Percentiles rank a stretch among this genome's conserved stretches.
phyloP scores from a whole-genome alignment of 2,113 vertebrate genomes.

The Dicrurus megarhynchus region DNA sequence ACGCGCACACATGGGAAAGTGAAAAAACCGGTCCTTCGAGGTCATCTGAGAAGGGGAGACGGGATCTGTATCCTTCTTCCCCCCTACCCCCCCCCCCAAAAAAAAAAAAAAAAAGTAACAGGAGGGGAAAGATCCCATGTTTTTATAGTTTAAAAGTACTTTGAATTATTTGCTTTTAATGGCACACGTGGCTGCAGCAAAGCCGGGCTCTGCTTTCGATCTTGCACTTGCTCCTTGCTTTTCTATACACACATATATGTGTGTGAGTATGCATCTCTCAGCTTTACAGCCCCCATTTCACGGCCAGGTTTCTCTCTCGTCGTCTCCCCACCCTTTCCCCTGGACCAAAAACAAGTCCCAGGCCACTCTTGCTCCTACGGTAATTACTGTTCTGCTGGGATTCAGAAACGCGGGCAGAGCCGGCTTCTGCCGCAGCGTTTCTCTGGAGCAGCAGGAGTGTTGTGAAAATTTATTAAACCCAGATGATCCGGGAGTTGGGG shows the following conservation, averaged over 20 bases:
- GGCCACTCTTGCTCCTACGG: background rate
- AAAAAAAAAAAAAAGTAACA: background rate
- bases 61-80: background rate
- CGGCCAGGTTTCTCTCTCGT: background rate
- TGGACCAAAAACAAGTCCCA: background rate
- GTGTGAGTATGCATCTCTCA: background rate
- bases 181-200: conserved; percentile 29
- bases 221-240: conserved; percentile 23
- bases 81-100: too few species aligned
- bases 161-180: conserved; percentile 56
- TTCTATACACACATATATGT: background rate
- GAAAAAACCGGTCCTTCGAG: conserved; percentile 53
- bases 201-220: conserved; percentile 40
- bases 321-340: background rate
- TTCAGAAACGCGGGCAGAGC: conserved; percentile 31
- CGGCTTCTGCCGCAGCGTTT: background rate
- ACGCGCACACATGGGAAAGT: conserved; percentile 19
- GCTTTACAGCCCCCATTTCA: background rate
- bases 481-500: conserved; percentile 70
- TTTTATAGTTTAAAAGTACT: conserved; percentile 50
- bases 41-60: conserved; percentile 23
- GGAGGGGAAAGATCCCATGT: background rate
- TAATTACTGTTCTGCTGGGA: conserved; percentile 36
- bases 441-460: conserved; percentile 57
- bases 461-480: conserved; percentile 72